Evolutionary conservation across 2,888 invertebrate species (phyloP), one percentile per base, ranked within the genome.

Genomic region (Sphinx pinastri): DNA sequence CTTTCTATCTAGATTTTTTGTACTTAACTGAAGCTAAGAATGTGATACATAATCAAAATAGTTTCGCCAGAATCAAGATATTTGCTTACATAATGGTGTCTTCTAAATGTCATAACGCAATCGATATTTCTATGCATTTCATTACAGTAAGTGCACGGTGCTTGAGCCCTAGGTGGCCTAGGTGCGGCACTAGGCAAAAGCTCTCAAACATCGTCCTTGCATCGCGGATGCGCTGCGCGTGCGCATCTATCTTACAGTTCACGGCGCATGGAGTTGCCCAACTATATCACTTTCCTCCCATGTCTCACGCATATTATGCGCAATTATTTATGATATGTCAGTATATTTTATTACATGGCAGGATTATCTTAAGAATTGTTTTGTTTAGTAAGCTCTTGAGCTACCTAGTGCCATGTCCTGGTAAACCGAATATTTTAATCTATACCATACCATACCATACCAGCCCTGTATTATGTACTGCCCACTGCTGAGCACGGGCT

Each of bases 221-320:
- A 58, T 60, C 19, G 31, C 60, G 60, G 60, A 10, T 51, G 57
- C 19, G 70, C 68, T 16, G 51, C 66, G 60, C 67, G 25, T 31
- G 69, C 71, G 73, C 79, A 45, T 60, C 60, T 45, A 45, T 60
- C 60, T 45, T n/a, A 60, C 60, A 16, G n/a, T 12, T 60, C 60
- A 60, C n/a, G n/a, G 16, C 10, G 47, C 45, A 2, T 38, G 10
- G 45, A 12, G 60, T 47, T 47, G 45, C 60, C 47, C 45, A 60
- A 10, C 38, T 4, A 47, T 25, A 31, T 4, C 60, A 60, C 60
- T 47, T 60, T 16, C 60, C 45, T 60, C 60, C 47, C 60, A 12
- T 47, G 16, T 60, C 60, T 60, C 60, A 60, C 60, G 60, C 47
- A 47, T 16, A 47, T 16, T 11, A n/a, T 45, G 16, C 16, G 10